These are phyloP conservation scores for Periophthalmodon schlosseri DNA, from an alignment of 2,113 vertebrate genomes.

Conservation along the genomic window DNA sequence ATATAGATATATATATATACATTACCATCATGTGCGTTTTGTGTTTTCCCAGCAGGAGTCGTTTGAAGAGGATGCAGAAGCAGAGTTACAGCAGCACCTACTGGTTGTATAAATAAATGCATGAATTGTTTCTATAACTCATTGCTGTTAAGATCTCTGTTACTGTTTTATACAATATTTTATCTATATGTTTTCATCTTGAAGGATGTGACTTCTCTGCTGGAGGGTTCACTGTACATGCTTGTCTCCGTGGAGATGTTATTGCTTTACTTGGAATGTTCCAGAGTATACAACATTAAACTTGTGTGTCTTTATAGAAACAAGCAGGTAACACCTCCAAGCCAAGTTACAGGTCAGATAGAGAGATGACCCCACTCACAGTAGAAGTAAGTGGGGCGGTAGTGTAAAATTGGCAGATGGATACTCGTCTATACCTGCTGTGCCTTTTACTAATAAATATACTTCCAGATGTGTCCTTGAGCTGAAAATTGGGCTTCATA, in stretches of 20 bases:
- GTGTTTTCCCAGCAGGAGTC: slow-evolving; percentile 17
- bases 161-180: not conserved
- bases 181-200: not conserved
- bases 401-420: not conserved
- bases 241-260: too few relatives aligned
- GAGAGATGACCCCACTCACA: too few relatives aligned
- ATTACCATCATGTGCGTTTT: slow-evolving; percentile 15
- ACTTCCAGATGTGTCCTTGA: slow-evolving; percentile 9
- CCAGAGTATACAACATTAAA: too few relatives aligned
- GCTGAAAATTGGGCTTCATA: slow-evolving; percentile 9
- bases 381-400: too few relatives aligned
- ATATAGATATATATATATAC: too few relatives aligned
- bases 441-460: slow-evolving; percentile 6
- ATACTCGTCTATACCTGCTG: slow-evolving; percentile 8
- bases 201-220: not conserved
- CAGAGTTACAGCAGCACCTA: slow-evolving; percentile 69
- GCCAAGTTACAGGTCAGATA: too few relatives aligned
- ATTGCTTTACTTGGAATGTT: too few relatives aligned
- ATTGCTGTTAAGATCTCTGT: not conserved
- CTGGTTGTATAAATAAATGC: slow-evolving; percentile 55
- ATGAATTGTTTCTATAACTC: slow-evolving; percentile 16
- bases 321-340: too few relatives aligned
- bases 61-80: slow-evolving; percentile 22
- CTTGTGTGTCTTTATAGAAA: too few relatives aligned
- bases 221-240: too few relatives aligned